Conservation (phyloP, 1,140 invertebrate species). For the Drosophila nikananu region DNA sequence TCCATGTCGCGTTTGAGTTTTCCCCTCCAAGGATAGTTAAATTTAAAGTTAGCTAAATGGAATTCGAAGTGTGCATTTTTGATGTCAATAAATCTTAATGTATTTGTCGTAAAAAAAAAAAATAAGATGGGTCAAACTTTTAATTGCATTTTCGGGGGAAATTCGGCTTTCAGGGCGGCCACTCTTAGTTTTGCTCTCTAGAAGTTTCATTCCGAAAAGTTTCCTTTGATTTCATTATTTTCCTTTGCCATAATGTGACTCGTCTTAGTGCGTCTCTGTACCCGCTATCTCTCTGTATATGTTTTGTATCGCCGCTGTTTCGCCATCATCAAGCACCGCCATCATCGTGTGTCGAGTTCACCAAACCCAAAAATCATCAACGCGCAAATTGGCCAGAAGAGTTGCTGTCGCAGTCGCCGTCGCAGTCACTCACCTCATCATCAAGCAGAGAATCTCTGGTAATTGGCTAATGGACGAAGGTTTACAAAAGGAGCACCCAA, state of each 20-base stretch:
- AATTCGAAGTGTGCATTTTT: constrained; percentile 73
- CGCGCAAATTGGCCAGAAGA: constrained; percentile 67
- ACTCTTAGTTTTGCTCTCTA: constrained; percentile 5
- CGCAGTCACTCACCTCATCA: constrained; percentile 58
- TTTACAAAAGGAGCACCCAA: constrained; percentile 31
- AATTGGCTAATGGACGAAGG: constrained; percentile 73
- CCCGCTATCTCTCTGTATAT: constrained; percentile 33
- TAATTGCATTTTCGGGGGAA: constrained; percentile 19
- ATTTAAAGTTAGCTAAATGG: constrained; percentile 62
- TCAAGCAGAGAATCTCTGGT: constrained; percentile 73
- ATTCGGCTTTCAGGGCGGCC: constrained; percentile 6
- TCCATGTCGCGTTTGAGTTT: constrained; percentile 10
- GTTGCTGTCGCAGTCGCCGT: constrained; percentile 18
- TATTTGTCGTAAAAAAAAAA: constrained; percentile 65
- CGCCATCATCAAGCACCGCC: constrained; percentile 21
- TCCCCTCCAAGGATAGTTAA: constrained; percentile 29
- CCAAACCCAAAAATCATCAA: constrained; percentile 58
- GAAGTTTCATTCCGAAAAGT: constrained; percentile 24
- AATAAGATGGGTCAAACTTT: constrained; percentile 25
- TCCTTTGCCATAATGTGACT: constrained; percentile 39
- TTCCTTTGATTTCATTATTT: constrained; percentile 47
- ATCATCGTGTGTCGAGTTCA: constrained; percentile 41
- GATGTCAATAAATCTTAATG: constrained; percentile 81
- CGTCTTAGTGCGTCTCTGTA: constrained; percentile 20
- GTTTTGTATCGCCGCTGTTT: constrained; percentile 42